Base-by-base conservation (phyloP, 2,888 invertebrate species). In the Limnephilus auricula region DNA sequence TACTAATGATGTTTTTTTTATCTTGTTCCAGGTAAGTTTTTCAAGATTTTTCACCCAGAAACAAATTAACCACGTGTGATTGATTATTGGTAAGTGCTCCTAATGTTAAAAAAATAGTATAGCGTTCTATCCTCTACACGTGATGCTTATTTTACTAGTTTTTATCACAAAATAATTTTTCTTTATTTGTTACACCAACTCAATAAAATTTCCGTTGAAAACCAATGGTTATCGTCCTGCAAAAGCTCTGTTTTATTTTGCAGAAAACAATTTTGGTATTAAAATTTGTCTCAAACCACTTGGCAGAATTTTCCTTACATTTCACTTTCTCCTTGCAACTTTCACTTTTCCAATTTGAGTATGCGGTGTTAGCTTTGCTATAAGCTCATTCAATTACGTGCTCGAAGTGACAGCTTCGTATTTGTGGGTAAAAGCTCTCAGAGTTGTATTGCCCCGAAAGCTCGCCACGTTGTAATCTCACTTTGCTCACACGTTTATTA, bases 371-470 rank as follows among this genome's bases (percentile, higher is more conserved):
- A 45, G 37, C 40, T 65, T 65, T 65, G 65, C 65, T n/a, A n/a
- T 37, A 85, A 85, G 85, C 45, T 85, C 85, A 85, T 85, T 45
- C 85, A 85, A 85, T 85, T 85, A 45, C 45, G 50, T 1, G 40
- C 25, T 3, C 40, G 45, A 15, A 30, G 15, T 30, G 45, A 25
- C 30, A 85, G 85, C 85, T 85, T 80, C 65, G 9, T 9, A 65
- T 65, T 65, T 65, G 25, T 6, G 65, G 25, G 25, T 65, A 65
- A 65, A 65, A 25, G 65, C 65, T n/a, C 65, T 65, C 65, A 65
- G 65, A 65, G 6, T 65, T n/a, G 25, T 65, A 65, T 65, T 25
- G 65, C 65, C 25, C 65, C 65, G 65, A 65, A 25, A n/a, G 65
- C 65, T 25, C 25, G 6, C 65, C 25, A 25, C 9, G 1, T 25